These are phyloP conservation scores for Machimus atricapillus DNA, from an alignment of 2,888 invertebrate genomes.

Conservation along the genomic window DNA sequence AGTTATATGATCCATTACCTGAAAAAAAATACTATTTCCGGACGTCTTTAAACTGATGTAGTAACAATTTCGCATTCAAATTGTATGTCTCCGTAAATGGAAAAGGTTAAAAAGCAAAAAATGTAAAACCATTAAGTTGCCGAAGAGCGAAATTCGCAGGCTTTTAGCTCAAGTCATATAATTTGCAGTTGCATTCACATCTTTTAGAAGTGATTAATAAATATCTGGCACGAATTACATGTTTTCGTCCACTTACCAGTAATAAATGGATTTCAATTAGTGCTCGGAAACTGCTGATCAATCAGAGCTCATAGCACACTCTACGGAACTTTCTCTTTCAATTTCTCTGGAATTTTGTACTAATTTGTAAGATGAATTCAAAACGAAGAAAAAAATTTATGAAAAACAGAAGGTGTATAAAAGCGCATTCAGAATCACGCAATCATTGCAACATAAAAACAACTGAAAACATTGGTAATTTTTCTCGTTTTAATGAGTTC, in stretches of 20 bases:
- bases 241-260: background rate
- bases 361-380: background rate
- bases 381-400: background rate
- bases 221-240: background rate
- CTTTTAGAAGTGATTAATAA: background rate
- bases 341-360: background rate
- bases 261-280: background rate
- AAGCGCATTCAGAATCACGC: background rate
- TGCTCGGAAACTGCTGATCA: background rate
- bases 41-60: background rate
- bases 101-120: background rate
- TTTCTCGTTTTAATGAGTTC: slow-evolving; percentile 10
- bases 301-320: background rate
- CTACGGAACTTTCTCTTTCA: slow-evolving; percentile 11
- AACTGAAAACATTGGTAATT: background rate
- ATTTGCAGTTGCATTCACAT: background rate
- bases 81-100: background rate
- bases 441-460: background rate
- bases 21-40: background rate
- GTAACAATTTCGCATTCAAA: background rate
- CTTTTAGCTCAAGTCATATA: background rate
- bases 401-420: background rate
- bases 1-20: background rate
- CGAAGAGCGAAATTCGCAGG: background rate
- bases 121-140: background rate